Evolutionary conservation across 2,113 vertebrate genomes (phyloP), one percentile per base, ranked within the genome.

Genomic region (Sardina pilchardus): DNA sequence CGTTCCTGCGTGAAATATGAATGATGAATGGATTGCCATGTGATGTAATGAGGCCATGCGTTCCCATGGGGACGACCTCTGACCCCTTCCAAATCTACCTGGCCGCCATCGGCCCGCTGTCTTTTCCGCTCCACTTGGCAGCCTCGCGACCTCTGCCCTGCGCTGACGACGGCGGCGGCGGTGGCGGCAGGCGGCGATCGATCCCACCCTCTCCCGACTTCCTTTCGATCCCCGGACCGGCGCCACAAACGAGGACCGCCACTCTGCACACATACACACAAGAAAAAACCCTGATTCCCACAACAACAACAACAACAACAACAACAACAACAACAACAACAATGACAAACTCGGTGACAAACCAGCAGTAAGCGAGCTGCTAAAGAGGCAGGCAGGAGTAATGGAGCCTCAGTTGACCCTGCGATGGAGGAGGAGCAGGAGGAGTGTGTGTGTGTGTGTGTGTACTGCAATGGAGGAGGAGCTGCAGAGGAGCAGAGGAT

Each of bases 21-120:
- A 26, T 71, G 63, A 71, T 71, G 63, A 71, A 71, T 71, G 63
- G 63, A 71, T 71, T 10, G 63, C 56, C 56, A 17, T 53, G 56
- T 63, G 56, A 63, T 71, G 63, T 71, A 71, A 71, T 67, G 63
- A 71, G 26, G 63, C 63, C 63, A 71, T 30, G n/a, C 12, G 26
- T 16, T 71, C 63, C 63, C 63, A 71, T 71, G 63, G 63, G 63
- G 7, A 34, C 12, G 5, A 71, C 21, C 59, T 30, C 8, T 71
- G 9, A 14, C 63, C n/a, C 26, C 3, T 10, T 30, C 63, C n/a
- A 71, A 71, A 71, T 71, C 63, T 71, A 71, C 63, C 63, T 71
- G 26, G 8, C 63, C 8, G 26, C 26, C 26, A 71, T 34, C 9
- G 59, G 7, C 63, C 26, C 3, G n/a, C 26, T 53, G 50, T 21